Percentiles rank a stretch among this genome's conserved stretches.
phyloP scores from a whole-genome alignment of 2,113 vertebrate genomes.

The Odobenus rosmarus region DNA sequence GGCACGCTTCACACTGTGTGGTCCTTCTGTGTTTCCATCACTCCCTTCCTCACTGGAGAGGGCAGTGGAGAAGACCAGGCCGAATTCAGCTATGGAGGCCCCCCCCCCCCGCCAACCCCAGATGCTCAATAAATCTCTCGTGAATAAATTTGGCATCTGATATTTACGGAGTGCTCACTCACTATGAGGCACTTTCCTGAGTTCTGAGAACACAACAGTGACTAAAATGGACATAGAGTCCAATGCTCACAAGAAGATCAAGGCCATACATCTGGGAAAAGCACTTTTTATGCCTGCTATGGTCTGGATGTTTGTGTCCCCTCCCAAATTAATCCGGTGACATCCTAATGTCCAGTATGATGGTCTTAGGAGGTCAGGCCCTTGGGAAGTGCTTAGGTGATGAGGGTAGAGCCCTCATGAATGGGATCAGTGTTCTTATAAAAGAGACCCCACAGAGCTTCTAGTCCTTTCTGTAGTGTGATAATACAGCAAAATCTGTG shows the following conservation, averaged over 20 bases:
- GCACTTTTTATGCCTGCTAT: background rate
- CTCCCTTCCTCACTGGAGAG: background rate
- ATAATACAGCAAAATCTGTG: background rate
- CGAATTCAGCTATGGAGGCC: fast-evolving
- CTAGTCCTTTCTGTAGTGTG: background rate
- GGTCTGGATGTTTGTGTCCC: background rate
- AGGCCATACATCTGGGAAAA: background rate
- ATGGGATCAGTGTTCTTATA: background rate
- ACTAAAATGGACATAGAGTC: background rate
- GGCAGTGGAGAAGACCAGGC: background rate
- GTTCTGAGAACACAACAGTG: background rate
- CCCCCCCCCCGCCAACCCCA: background rate
- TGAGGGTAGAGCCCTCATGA: background rate
- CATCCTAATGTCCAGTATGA: background rate
- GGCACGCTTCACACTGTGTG: fast-evolving
- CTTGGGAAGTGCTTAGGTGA: background rate
- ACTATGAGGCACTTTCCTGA: background rate
- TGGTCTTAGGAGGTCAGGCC: background rate
- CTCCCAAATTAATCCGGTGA: background rate
- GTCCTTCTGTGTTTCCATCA: background rate
- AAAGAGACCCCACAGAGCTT: background rate
- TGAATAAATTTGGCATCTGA: background rate
- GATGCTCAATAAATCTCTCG: background rate
- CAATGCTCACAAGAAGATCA: background rate
- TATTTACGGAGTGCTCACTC: fast-evolving